Percentiles rank a stretch among this genome's conserved stretches.
Conservation (phyloP, 30 jellyfish, hydroid and myxozoan species). For the Phacellophora camtschatica region DNA sequence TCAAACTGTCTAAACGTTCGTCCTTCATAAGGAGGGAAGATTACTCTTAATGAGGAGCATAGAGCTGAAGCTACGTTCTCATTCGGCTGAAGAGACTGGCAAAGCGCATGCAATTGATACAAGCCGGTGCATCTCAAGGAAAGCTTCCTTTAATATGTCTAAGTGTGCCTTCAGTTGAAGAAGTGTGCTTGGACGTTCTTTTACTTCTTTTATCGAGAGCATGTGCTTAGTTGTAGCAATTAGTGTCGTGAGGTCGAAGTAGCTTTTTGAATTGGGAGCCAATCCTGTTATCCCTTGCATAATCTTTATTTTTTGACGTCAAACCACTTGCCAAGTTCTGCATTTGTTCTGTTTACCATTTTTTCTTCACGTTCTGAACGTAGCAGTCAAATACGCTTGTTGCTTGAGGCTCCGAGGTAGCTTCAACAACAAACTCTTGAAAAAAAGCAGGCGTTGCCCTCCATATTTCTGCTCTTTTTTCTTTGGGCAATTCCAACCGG, state of each 20-base stretch:
- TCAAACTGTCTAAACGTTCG: slow-evolving; percentile 11
- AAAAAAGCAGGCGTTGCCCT: slow-evolving; percentile 11
- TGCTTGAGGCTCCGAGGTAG: neutral
- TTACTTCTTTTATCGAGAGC: neutral
- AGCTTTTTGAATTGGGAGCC: slow-evolving; percentile 13
- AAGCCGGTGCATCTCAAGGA: neutral
- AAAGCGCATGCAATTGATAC: slow-evolving; percentile 9
- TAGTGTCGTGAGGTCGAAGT: neutral
- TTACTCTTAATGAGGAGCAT: neutral
- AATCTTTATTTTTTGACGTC: neutral
- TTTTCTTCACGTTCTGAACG: neutral
- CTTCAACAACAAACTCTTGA: slow-evolving; percentile 2
- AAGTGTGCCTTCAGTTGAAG: neutral
- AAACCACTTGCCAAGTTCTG: slow-evolving; percentile 24
- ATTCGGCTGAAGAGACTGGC: slow-evolving; percentile 53
- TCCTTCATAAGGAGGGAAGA: slow-evolving; percentile 21
- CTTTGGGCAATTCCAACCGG: slow-evolving; percentile 4
- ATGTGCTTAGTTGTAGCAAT: neutral
- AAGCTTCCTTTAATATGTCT: neutral
- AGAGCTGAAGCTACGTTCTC: slow-evolving; percentile 39
- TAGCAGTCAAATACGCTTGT: slow-evolving; percentile 3
- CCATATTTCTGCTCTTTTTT: neutral
- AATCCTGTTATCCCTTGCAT: slow-evolving; percentile 41
- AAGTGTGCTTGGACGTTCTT: neutral
- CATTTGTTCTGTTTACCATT: slow-evolving; percentile 10